Evolutionary conservation across 1,140 invertebrate genomes (phyloP), one percentile per base, ranked within the genome.

Genomic region (Leptopilina boulardi): DNA sequence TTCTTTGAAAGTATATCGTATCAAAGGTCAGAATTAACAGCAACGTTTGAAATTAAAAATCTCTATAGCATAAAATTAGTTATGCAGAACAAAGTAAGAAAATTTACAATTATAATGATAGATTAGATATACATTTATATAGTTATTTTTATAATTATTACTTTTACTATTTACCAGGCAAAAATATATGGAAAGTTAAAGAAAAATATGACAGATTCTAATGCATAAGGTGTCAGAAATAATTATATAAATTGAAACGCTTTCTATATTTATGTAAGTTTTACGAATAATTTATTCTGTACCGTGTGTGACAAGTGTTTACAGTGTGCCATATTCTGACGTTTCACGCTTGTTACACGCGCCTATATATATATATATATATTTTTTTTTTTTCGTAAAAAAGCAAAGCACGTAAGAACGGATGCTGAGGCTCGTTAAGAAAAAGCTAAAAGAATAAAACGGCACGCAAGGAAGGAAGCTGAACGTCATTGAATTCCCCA

Each of bases 311-410:
- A 66, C 59, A 66, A 66, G 59, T 66, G 59, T 66, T 66, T 66
- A 66, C 59, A 59, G 59, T 66, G 59, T 66, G 26, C 59, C 23
- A 66, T 66, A 34, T 66, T 66, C 59, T 30, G 59, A 66, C 59
- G 59, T 66, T 66, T 66, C 59, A 66, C 26, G 59, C 59, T 66
- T 34, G 59, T 66, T 66, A 66, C 59, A 15, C 59, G n/a, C 59
- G 59, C 59, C 15, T 23, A 30, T n/a, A n/a, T n/a, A n/a, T n/a
- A n/a, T n/a, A n/a, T n/a, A n/a, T n/a, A n/a, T n/a, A n/a, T n/a
- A n/a, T n/a, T n/a, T n/a, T n/a, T n/a, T n/a, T n/a, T n/a, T n/a
- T 30, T 66, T 54, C 23, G 54, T 3, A 23, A 2, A 21, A 23
- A 13, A 26, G 26, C 23, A 66, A 66, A 66, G 23, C 26, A 66